These are phyloP conservation scores for Crotalus helleri DNA, from an alignment of 2,113 vertebrate species.

Conservation along the genomic window DNA sequence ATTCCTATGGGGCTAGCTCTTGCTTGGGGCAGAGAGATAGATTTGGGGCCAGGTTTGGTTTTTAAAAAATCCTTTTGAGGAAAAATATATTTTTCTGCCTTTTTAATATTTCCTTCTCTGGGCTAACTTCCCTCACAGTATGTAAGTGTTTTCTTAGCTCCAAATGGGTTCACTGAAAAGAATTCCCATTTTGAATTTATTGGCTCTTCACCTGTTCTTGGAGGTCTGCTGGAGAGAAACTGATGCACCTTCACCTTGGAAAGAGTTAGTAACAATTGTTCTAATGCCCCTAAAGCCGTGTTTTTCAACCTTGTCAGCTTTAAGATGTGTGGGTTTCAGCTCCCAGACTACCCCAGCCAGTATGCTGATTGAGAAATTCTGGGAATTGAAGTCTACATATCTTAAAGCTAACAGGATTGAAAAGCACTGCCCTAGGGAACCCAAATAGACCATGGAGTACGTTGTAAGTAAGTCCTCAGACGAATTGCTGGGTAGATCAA, in stretches of 20 bases:
- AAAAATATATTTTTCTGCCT: too few relatives aligned
- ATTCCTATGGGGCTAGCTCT: too few relatives aligned
- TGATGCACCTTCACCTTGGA: background rate
- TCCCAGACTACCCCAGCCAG: background rate
- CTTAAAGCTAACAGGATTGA: background rate
- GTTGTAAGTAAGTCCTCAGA: background rate
- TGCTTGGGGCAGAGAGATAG: too few relatives aligned
- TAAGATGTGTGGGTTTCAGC: background rate
- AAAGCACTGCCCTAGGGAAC: too few relatives aligned
- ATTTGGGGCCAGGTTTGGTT: too few relatives aligned
- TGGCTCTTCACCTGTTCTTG: background rate
- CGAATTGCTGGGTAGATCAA: background rate
- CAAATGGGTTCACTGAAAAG: background rate
- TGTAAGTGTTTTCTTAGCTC: background rate
- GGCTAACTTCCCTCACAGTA: too few relatives aligned
- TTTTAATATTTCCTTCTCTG: too few relatives aligned
- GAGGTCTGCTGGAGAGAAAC: background rate
- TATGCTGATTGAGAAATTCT: background rate
- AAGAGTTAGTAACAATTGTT: background rate
- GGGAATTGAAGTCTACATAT: background rate
- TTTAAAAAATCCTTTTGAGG: too few relatives aligned
- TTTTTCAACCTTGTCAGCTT: background rate
- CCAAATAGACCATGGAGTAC: background rate
- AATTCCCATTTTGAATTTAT: background rate
- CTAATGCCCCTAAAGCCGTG: background rate